Conservation (phyloP, 2,113 vertebrate species). For the Sander vitreus region DNA sequence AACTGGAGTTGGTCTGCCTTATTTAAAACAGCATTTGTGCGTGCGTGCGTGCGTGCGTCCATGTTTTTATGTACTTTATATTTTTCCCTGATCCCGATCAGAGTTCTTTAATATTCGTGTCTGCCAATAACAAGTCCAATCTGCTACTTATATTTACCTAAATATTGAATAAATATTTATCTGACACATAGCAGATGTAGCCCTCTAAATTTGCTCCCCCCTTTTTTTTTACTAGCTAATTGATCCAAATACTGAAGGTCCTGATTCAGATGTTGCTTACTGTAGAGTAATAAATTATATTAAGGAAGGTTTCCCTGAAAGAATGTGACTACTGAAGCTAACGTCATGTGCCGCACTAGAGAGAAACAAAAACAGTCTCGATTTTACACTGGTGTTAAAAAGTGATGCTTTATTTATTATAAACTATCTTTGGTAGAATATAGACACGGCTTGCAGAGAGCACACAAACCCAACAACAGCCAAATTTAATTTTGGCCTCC, state of each 20-base stretch:
- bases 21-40: constrained; percentile 6
- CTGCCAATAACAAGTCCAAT: not conserved
- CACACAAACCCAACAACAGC: no score
- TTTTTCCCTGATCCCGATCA: not conserved
- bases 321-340: not conserved
- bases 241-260: not conserved
- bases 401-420: no score
- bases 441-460: no score
- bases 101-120: not conserved
- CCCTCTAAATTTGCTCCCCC: not conserved
- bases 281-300: no score
- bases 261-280: not conserved
- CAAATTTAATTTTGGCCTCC: no score
- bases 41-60: not conserved
- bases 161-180: not conserved
- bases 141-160: not conserved
- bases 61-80: not conserved
- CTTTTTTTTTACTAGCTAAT: not conserved
- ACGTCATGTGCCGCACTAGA: no score
- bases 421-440: no score
- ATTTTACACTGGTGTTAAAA: no score
- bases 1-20: constrained; percentile 3
- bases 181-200: not conserved
- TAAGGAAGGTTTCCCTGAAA: not conserved
- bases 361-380: no score